Evolutionary conservation across 2,113 vertebrate species (phyloP).

Genomic region (Oncorhynchus nerka): DNA sequence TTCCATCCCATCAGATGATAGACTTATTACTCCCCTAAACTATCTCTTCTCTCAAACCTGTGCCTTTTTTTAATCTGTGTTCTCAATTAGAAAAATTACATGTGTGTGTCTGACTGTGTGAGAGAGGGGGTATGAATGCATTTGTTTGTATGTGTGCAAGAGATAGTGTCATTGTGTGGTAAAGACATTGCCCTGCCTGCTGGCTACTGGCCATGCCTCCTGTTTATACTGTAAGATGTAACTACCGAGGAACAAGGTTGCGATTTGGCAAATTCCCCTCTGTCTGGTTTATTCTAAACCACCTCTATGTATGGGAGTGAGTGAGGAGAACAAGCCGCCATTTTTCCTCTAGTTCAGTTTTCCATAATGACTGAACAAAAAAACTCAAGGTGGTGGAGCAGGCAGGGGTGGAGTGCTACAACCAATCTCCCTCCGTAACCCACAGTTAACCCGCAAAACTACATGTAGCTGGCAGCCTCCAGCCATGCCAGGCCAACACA

Average conservation of each 20-base stretch:
- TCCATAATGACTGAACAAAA: background rate
- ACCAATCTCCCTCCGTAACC: background rate
- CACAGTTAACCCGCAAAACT: background rate
- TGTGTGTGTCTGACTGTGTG: background rate
- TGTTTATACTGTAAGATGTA: background rate
- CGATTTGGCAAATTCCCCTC: background rate
- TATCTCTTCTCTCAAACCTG: background rate
- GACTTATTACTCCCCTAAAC: no score
- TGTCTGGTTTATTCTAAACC: background rate
- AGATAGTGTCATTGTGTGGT: background rate
- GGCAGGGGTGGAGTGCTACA: background rate
- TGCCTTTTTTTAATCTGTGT: background rate
- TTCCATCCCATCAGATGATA: slow-evolving; percentile 39
- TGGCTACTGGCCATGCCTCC: background rate
- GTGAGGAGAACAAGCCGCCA: background rate
- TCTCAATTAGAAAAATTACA: background rate
- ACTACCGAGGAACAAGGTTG: background rate
- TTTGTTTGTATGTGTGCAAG: background rate
- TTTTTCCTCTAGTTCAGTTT: background rate
- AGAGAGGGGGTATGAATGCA: background rate
- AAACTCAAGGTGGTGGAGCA: background rate
- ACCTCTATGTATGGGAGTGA: background rate
- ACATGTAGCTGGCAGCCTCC: slow-evolving; percentile 8
- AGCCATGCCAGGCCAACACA: slow-evolving; percentile 26
- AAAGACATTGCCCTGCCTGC: slow-evolving; percentile 3